Conservation (phyloP, 2,888 invertebrate species). For the Hydrotaea cyrtoneurina region DNA sequence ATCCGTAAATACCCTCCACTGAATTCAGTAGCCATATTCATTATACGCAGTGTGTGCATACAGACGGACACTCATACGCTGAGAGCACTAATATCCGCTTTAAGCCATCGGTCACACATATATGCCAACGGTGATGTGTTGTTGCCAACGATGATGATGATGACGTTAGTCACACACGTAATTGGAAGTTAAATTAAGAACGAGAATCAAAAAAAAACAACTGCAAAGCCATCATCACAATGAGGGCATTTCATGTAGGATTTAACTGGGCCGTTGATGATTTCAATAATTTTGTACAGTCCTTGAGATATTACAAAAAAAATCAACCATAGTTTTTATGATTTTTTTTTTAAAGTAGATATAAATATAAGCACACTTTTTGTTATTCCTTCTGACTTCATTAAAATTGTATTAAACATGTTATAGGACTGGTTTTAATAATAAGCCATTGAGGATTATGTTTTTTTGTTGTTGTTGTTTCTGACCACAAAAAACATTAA, state of each 20-base stretch:
- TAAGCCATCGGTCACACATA: neutral
- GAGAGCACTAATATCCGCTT: slow-evolving; percentile 6
- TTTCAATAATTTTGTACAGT: neutral
- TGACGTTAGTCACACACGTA: slow-evolving; percentile 15
- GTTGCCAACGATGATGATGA: neutral
- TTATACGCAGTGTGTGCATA: slow-evolving; percentile 7
- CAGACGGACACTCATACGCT: neutral
- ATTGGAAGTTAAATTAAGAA: slow-evolving; percentile 33
- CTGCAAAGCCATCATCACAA: neutral
- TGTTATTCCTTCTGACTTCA: no score
- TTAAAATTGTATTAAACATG: no score
- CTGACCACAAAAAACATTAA: no score
- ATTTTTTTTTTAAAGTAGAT: no score
- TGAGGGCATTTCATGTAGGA: neutral
- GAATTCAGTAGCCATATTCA: slow-evolving; percentile 17
- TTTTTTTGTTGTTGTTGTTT: no score
- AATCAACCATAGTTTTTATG: no score
- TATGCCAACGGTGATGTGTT: neutral
- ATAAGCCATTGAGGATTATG: no score
- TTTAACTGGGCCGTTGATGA: neutral
- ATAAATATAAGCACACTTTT: no score
- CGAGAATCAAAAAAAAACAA: neutral
- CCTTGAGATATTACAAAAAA: no score
- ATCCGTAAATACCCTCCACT: neutral
- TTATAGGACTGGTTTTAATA: no score